phyloP scores from a whole-genome alignment of 2,113 vertebrate species.

The Argyrosomus japonicus region DNA sequence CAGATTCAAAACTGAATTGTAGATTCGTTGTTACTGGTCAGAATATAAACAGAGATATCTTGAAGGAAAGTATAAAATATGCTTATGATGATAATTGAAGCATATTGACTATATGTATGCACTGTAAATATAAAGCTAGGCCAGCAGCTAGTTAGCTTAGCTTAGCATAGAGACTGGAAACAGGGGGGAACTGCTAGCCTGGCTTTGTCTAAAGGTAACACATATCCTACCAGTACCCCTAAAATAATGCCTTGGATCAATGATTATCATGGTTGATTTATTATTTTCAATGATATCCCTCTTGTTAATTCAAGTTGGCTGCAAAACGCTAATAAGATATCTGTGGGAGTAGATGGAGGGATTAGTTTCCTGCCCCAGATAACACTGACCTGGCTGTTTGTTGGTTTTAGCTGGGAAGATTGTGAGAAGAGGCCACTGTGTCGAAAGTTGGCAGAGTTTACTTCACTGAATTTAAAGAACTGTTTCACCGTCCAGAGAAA shows the following conservation, averaged over 20 bases:
- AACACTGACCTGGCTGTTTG: constrained; percentile 43
- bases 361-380: constrained; percentile 42
- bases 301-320: background rate
- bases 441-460: constrained; percentile 46
- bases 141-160: background rate
- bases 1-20: background rate
- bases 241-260: too few relatives aligned
- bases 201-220: background rate
- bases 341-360: background rate
- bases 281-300: background rate
- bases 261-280: background rate
- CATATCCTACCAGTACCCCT: too few relatives aligned
- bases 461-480: constrained; percentile 32
- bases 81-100: background rate
- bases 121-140: too few relatives aligned
- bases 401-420: constrained; percentile 35
- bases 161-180: background rate
- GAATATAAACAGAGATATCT: background rate
- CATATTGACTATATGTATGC: background rate
- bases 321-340: constrained; percentile 3
- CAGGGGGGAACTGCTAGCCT: background rate
- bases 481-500: constrained; percentile 6
- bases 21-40: background rate
- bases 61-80: too few relatives aligned
- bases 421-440: constrained; percentile 40